These are phyloP conservation scores for Propithecus perrieri DNA, from an alignment of 2,797 vertebrate genomes.

Conservation along the genomic window DNA sequence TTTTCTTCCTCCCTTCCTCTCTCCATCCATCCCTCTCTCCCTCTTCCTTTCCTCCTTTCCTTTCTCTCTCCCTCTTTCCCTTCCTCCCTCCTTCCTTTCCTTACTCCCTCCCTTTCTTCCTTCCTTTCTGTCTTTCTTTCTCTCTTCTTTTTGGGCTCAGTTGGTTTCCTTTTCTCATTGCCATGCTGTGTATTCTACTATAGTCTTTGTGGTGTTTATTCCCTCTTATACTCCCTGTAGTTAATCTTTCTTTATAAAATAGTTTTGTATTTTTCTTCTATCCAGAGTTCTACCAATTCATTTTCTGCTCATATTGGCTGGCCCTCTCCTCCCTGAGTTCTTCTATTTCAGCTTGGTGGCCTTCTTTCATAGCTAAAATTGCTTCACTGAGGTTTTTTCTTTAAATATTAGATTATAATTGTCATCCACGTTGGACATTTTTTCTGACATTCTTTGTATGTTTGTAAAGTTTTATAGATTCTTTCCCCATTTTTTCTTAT, in stretches of 20 bases:
- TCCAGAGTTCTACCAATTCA: neutral
- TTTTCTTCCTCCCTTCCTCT: neutral
- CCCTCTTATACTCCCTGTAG: neutral
- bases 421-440: neutral
- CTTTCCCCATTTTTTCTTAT: neutral
- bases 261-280: neutral
- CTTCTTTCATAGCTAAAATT: neutral
- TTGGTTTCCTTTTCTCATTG: neutral
- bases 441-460: neutral
- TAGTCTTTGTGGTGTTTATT: neutral
- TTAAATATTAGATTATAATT: neutral
- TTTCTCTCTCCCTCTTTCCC: neutral
- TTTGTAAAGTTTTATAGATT: neutral
- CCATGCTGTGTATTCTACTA: neutral
- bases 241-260: neutral
- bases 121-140: neutral
- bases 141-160: neutral
- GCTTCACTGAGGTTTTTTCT: neutral
- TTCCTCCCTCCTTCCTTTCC: no score
- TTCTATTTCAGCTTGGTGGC: neutral
- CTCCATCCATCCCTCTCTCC: neutral
- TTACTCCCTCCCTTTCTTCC: neutral
- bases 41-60: neutral
- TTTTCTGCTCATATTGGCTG: neutral
- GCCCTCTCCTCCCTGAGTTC: neutral